Evolutionary conservation across 2,113 vertebrate genomes (phyloP).

Genomic region (Atractosteus spatula): DNA sequence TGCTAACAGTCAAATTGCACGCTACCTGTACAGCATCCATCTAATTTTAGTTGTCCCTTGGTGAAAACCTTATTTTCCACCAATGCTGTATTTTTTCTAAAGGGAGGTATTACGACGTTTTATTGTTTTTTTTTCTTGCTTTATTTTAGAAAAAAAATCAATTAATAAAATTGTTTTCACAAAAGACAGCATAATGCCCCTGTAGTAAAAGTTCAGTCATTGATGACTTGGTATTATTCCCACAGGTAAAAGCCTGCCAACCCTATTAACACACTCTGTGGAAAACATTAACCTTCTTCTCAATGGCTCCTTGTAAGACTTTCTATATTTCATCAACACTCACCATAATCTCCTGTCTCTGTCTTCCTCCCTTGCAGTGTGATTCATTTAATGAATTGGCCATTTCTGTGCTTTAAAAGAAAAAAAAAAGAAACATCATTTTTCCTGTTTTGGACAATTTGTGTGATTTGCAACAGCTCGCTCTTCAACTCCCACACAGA

Average conservation of each 20-base stretch:
- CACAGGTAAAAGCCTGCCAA: not conserved
- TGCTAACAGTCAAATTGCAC: too few relatives aligned
- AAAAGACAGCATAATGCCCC: too few relatives aligned
- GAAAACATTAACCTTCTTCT: conserved; percentile 67
- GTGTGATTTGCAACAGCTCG: conserved; percentile 48
- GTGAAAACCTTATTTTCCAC: too few relatives aligned
- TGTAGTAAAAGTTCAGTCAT: too few relatives aligned
- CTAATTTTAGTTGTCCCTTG: too few relatives aligned
- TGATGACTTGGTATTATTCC: too few relatives aligned
- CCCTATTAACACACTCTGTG: conserved; percentile 58
- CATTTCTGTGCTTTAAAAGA: conserved; percentile 57
- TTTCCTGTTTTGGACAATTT: conserved; percentile 48
- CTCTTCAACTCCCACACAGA: conserved; percentile 3
- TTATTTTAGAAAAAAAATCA: too few relatives aligned
- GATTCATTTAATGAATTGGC: conserved; percentile 45
- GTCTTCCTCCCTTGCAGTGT: conserved; percentile 38
- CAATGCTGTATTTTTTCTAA: too few relatives aligned
- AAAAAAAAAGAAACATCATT: conserved; percentile 47
- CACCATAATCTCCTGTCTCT: conserved; percentile 30
- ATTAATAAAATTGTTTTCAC: too few relatives aligned
- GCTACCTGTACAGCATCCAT: too few relatives aligned
- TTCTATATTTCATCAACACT: conserved; percentile 60
- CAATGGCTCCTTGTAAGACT: conserved; percentile 31
- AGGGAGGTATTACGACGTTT: too few relatives aligned
- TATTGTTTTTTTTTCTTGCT: too few relatives aligned